Evolutionary conservation across 2,113 vertebrate genomes (phyloP).

Genomic region (Meriones unguiculatus): DNA sequence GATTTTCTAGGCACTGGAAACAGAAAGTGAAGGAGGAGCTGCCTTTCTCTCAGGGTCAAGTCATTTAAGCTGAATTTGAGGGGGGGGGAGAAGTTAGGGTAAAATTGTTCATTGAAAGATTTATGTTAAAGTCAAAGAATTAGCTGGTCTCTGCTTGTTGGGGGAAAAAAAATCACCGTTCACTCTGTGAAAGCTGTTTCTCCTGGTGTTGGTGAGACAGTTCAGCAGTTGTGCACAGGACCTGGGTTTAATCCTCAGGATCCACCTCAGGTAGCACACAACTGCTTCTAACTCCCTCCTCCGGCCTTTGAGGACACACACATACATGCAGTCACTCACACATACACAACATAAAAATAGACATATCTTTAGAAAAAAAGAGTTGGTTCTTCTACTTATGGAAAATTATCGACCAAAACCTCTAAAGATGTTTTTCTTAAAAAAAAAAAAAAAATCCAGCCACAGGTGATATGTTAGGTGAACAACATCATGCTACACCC

Average conservation of each 20-base stretch:
- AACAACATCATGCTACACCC: neutral
- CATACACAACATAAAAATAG: neutral
- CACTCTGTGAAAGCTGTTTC: neutral
- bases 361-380: neutral
- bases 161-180: slow-evolving; percentile 19
- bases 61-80: neutral
- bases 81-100: neutral
- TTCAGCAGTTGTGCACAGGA: neutral
- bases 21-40: neutral
- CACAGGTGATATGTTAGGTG: neutral
- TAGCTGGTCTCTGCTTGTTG: neutral
- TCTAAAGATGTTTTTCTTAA: neutral
- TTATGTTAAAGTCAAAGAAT: neutral
- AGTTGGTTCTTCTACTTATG: neutral
- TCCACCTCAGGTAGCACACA: neutral
- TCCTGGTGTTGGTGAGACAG: neutral
- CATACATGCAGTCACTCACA: too few species aligned
- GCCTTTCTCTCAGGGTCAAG: neutral
- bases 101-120: neutral
- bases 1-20: neutral
- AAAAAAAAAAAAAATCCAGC: neutral
- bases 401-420: slow-evolving; percentile 21
- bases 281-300: neutral
- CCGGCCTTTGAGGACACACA: neutral
- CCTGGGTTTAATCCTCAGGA: too few species aligned